These are phyloP conservation scores for Magallana angulata DNA, from an alignment of 1,140 invertebrate species.

Conservation along the genomic window DNA sequence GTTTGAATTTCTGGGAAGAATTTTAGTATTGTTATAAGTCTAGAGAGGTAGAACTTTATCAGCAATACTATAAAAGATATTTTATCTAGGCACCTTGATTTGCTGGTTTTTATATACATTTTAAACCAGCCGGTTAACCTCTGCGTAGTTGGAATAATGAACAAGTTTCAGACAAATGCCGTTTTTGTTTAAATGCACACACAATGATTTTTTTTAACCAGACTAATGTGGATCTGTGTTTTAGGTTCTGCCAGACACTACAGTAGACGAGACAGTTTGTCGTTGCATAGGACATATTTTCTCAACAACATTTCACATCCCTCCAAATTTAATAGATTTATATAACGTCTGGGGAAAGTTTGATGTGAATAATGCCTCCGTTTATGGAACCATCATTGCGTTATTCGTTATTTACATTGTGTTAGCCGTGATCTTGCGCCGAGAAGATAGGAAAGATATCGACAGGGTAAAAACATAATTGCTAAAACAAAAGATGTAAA, in stretches of 20 bases:
- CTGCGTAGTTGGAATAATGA: too few relatives aligned
- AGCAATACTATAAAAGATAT: too few relatives aligned
- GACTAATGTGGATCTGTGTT: background rate
- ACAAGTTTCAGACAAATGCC: too few relatives aligned
- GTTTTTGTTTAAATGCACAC: too few relatives aligned
- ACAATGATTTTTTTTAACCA: too few relatives aligned
- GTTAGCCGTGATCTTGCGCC: constrained; percentile 77
- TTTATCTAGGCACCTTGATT: too few relatives aligned
- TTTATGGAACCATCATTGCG: constrained; percentile 77
- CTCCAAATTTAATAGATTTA: constrained; percentile 81
- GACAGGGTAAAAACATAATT: constrained; percentile 44
- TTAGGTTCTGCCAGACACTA: constrained; percentile 48
- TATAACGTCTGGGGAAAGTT: constrained; percentile 79
- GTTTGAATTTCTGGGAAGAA: too few relatives aligned
- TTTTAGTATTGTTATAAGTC: too few relatives aligned
- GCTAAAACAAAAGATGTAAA: too few relatives aligned
- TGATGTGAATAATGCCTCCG: constrained; percentile 66
- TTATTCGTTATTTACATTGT: constrained; percentile 78
- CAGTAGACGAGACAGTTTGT: constrained; percentile 48
- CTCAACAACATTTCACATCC: constrained; percentile 75
- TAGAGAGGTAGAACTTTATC: too few relatives aligned
- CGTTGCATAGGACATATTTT: constrained; percentile 39
- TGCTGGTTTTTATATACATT: too few relatives aligned
- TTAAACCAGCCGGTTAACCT: too few relatives aligned
- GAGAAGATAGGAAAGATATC: constrained; percentile 75